phyloP scores from a whole-genome alignment of 2,797 vertebrate species.

The Apogon hyalosoma region DNA sequence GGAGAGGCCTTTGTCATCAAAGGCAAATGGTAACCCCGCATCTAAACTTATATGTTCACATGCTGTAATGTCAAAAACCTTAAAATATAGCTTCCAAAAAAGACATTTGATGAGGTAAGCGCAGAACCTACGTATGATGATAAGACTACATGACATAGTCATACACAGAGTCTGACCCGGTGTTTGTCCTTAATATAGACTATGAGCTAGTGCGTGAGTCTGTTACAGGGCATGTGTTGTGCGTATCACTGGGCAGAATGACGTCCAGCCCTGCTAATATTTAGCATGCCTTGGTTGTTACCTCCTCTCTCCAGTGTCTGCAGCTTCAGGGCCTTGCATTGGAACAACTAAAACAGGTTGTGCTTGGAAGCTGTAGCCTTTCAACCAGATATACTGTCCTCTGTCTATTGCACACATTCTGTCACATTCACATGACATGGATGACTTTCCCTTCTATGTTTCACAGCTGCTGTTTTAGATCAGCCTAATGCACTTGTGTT shows the following conservation, averaged over 20 bases:
- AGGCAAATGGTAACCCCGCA: no score
- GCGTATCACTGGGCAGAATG: slow-evolving; percentile 67
- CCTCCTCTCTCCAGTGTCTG: slow-evolving; percentile 57
- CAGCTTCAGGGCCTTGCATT: slow-evolving; percentile 64
- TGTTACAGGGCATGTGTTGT: slow-evolving; percentile 52
- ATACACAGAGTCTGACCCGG: slow-evolving; percentile 26
- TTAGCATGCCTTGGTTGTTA: slow-evolving; percentile 71
- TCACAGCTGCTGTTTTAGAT: slow-evolving; percentile 40
- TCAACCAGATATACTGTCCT: slow-evolving; percentile 48
- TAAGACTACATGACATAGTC: neutral
- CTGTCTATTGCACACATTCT: slow-evolving; percentile 24
- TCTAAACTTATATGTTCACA: no score
- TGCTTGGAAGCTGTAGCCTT: slow-evolving; percentile 43
- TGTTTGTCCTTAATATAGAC: slow-evolving; percentile 63
- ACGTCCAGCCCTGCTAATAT: slow-evolving; percentile 70
- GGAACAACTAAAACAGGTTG: slow-evolving; percentile 76
- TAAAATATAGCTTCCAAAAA: neutral
- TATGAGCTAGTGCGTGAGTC: slow-evolving; percentile 63
- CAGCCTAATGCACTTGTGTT: slow-evolving; percentile 45
- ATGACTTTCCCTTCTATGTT: slow-evolving; percentile 33
- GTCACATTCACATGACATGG: slow-evolving; percentile 19
- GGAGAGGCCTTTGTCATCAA: no score
- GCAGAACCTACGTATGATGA: neutral
- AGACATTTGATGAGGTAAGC: neutral
- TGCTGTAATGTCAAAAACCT: no score